These are phyloP conservation scores for Danio rerio DNA, from an alignment of 2,113 vertebrate genomes.

Conservation along the genomic window GRCz12tu NC_133188.1:45303501-45304000, in stretches of 20 bases:
- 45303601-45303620: conserved; percentile 31
- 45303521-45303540: conserved; percentile 44
- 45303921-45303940: neutral
- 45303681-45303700: neutral
- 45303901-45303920: conserved; percentile 14
- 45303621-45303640: conserved; percentile 44
- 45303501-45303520: conserved; percentile 41
- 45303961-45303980: neutral
- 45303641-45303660: conserved; percentile 16
- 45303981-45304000: neutral
- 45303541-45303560: conserved; percentile 28
- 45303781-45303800: conserved; percentile 14
- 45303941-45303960: neutral
- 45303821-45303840: conserved; percentile 20
- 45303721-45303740: neutral
- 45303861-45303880: conserved; percentile 10
- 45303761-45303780: neutral
- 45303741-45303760: neutral
- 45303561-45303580: conserved; percentile 15
- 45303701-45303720: conserved; percentile 25
- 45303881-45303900: conserved; percentile 1
- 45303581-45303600: conserved; percentile 1
- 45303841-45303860: conserved; percentile 44
- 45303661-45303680: conserved; percentile 5
- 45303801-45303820: conserved; percentile 26